Evolutionary conservation across 2,797 vertebrate species (phyloP).

Genomic region (Acanthurus lineatus): DNA sequence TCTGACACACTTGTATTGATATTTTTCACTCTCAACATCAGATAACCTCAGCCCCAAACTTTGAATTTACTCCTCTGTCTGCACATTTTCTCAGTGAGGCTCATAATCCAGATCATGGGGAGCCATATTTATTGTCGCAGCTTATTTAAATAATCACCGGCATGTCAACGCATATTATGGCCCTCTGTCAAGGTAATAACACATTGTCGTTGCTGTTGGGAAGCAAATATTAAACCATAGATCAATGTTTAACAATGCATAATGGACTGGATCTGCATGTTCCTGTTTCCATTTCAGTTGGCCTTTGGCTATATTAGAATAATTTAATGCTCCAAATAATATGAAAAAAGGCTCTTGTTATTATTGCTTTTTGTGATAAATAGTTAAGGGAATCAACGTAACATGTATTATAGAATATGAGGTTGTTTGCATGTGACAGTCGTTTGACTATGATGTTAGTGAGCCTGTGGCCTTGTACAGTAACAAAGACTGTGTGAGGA

Average conservation of each 20-base stretch:
- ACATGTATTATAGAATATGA: constrained; percentile 64
- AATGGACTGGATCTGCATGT: constrained; percentile 84
- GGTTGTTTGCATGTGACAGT: constrained; percentile 59
- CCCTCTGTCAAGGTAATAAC: constrained; percentile 85
- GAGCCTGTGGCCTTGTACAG: constrained; percentile 15
- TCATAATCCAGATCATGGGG: constrained; percentile 64
- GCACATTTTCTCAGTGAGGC: constrained; percentile 43
- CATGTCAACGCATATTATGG: constrained; percentile 80
- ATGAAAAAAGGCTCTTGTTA: constrained; percentile 69
- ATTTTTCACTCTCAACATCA: constrained; percentile 53
- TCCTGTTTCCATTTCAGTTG: constrained; percentile 81
- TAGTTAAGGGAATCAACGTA: constrained; percentile 70
- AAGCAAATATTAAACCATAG: constrained; percentile 88
- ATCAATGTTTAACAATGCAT: constrained; percentile 88
- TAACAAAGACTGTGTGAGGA: constrained; percentile 27
- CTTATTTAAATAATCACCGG: constrained; percentile 86
- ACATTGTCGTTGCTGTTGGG: constrained; percentile 82
- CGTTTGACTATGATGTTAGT: constrained; percentile 44
- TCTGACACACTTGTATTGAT: constrained; percentile 52
- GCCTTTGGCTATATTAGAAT: constrained; percentile 84
- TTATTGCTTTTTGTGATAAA: constrained; percentile 83
- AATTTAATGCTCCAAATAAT: constrained; percentile 83
- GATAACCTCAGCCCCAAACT: constrained; percentile 51
- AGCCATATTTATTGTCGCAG: constrained; percentile 77
- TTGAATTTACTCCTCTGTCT: constrained; percentile 65